Evolutionary conservation across 2,888 invertebrate species (phyloP).

Genomic region (Rhorus exstirpatorius): DNA sequence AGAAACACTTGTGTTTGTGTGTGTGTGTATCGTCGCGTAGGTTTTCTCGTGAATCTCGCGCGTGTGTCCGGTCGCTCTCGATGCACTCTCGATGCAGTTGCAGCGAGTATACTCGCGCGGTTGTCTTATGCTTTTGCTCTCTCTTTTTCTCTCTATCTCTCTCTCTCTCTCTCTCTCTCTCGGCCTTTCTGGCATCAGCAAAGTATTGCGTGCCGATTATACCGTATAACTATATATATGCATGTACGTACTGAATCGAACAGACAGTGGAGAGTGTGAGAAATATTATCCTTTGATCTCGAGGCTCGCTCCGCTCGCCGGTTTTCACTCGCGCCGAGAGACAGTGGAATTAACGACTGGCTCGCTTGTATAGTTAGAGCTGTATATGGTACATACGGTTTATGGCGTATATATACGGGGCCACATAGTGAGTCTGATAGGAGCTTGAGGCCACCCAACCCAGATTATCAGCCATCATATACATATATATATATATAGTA

Average conservation of each 20-base stretch:
- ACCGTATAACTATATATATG: conserved; percentile 69
- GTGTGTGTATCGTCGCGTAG: conserved; percentile 62
- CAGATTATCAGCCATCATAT: conserved; percentile 78
- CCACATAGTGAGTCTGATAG: conserved; percentile 46
- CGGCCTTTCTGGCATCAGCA: conserved; percentile 39
- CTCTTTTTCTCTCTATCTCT: conserved; percentile 4
- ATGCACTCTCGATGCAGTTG: conserved; percentile 61
- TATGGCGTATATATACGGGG: conserved; percentile 24
- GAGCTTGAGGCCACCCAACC: conserved; percentile 75
- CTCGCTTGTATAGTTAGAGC: conserved; percentile 62
- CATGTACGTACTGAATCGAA: conserved; percentile 33
- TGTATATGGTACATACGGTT: conserved; percentile 32
- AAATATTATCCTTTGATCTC: conserved; percentile 84
- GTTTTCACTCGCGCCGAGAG: conserved; percentile 78
- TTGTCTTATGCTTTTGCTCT: conserved; percentile 62
- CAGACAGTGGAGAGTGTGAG: conserved; percentile 76
- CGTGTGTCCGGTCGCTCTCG: conserved; percentile 58
- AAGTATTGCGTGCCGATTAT: conserved; percentile 81
- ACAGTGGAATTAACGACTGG: conserved; percentile 82
- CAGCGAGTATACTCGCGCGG: conserved; percentile 56
- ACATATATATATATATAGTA: neutral
- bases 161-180: conserved; percentile 35
- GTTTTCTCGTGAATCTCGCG: conserved; percentile 73
- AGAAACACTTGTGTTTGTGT: neutral
- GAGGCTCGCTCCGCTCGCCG: conserved; percentile 70